These are phyloP conservation scores for Cheilosia impressa DNA, from an alignment of 2,888 invertebrate genomes.

Conservation along the genomic window DNA sequence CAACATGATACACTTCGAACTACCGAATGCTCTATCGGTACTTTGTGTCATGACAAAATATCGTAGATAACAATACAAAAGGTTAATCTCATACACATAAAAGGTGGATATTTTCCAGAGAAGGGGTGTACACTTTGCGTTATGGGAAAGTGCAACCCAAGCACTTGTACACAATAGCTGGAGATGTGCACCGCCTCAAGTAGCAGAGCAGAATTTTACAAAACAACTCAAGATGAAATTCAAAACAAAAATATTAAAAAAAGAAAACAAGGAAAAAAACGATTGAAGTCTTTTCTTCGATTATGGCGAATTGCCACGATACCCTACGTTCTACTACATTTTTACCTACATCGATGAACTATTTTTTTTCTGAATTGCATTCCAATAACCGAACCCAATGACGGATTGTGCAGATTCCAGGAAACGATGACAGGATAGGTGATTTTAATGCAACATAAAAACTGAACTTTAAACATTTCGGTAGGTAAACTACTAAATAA, in stretches of 20 bases:
- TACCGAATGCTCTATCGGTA: conserved; percentile 28
- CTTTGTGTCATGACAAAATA: conserved; percentile 37
- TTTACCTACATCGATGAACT: no score
- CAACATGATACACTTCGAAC: conserved; percentile 4
- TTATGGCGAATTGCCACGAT: neutral
- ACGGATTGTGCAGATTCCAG: no score
- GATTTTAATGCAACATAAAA: no score
- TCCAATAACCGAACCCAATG: no score
- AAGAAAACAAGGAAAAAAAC: neutral
- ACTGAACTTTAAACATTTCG: no score
- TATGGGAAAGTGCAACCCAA: conserved; percentile 30
- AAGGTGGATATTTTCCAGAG: neutral
- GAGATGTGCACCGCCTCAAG: conserved; percentile 4
- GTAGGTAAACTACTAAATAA: no score
- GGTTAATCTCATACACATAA: conserved; percentile 16
- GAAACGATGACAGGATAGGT: no score
- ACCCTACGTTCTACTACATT: conserved; percentile 1
- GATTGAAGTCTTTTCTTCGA: neutral
- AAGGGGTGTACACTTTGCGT: neutral
- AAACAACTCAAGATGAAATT: conserved; percentile 30
- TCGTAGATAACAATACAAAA: conserved; percentile 36
- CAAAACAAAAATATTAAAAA: neutral
- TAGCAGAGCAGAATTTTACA: conserved; percentile 12
- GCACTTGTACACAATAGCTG: conserved; percentile 25
- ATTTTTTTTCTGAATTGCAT: no score